Percentiles rank a stretch among this genome's conserved stretches.
These are phyloP conservation scores for Hanleya hanleyi DNA, from an alignment of 2,888 invertebrate species.

Conservation along the genomic window DNA sequence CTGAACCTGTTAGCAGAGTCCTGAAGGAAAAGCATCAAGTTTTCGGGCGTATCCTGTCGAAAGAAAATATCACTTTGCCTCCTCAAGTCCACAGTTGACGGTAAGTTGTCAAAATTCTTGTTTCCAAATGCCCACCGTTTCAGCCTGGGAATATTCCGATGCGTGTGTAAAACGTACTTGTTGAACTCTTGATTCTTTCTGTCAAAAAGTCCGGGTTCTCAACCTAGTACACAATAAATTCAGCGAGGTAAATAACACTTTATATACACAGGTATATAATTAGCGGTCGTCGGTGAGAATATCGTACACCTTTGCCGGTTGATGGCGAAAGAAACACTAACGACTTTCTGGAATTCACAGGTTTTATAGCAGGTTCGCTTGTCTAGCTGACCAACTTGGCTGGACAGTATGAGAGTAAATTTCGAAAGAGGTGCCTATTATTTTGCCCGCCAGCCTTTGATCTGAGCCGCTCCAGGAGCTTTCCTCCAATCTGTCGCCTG, in stretches of 20 bases:
- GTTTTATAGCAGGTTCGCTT: neutral
- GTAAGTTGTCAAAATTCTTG: too few species aligned
- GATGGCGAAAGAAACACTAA: neutral
- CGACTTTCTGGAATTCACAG: neutral
- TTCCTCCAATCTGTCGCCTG: neutral
- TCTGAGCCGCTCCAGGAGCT: neutral
- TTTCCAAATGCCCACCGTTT: too few species aligned
- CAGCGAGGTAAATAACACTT: neutral
- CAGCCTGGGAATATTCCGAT: too few species aligned
- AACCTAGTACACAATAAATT: neutral
- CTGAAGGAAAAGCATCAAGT: conserved; percentile 5
- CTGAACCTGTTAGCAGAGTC: neutral
- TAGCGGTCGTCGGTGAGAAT: neutral
- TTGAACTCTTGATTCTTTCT: too few species aligned
- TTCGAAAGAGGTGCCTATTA: neutral
- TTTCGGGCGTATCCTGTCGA: neutral
- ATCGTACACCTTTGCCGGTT: neutral
- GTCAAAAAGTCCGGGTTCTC: neutral
- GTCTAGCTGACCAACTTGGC: neutral
- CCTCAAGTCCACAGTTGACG: neutral
- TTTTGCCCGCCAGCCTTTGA: neutral
- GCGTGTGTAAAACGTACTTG: too few species aligned
- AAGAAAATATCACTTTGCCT: neutral
- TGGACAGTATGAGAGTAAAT: neutral
- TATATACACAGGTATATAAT: neutral